Evolutionary conservation across 2,797 vertebrate genomes (phyloP).

Genomic region (Brotula barbata): DNA sequence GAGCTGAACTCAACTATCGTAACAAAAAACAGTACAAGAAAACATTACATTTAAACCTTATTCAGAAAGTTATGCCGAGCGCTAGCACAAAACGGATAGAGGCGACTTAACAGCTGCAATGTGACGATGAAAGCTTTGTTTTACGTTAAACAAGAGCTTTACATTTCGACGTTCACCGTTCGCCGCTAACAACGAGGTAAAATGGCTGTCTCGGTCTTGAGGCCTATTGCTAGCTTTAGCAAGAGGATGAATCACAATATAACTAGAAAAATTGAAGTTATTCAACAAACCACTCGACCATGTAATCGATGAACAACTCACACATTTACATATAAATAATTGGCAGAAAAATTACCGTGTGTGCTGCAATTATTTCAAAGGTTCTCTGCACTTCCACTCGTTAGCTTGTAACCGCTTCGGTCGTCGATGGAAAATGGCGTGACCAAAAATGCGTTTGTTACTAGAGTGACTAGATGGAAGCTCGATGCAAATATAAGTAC

Average conservation of each 20-base stretch:
- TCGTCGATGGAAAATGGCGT: conserved; percentile 71
- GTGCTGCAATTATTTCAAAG: not conserved
- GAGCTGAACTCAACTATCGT: too few relatives aligned
- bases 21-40: too few relatives aligned
- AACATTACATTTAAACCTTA: too few relatives aligned
- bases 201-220: conserved; percentile 61
- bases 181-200: conserved; percentile 44
- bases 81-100: too few relatives aligned
- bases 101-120: too few relatives aligned
- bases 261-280: rapidly evolving
- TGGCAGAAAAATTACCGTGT: conserved; percentile 24
- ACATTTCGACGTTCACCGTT: not conserved
- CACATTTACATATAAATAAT: rapidly evolving
- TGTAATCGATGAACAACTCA: rapidly evolving
- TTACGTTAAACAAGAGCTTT: not conserved
- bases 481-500: not conserved
- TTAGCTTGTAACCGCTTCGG: not conserved
- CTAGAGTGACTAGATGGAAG: not conserved
- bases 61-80: too few relatives aligned
- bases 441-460: conserved; percentile 16
- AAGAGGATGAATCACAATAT: not conserved
- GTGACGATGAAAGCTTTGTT: not conserved
- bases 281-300: rapidly evolving
- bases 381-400: not conserved
- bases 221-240: conserved; percentile 38